Percentiles rank a stretch among this genome's conserved stretches.
Evolutionary conservation across 2,797 vertebrate species (phyloP).

Genomic region (Danio albolineatus): DNA sequence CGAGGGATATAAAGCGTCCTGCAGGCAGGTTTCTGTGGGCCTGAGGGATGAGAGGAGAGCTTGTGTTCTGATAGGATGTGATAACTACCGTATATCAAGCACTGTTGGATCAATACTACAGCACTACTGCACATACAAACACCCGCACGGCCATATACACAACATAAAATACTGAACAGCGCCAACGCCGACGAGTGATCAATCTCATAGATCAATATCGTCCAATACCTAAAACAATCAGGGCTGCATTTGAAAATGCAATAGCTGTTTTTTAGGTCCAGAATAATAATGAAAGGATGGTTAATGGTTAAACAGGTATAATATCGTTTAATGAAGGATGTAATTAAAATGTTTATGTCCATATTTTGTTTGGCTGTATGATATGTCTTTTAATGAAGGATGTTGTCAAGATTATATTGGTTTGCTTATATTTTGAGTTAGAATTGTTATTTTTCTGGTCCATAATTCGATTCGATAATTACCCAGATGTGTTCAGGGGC

Average conservation of each 20-base stretch:
- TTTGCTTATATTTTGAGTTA: too few species aligned
- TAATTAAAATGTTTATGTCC: not conserved
- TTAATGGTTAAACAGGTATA: not conserved
- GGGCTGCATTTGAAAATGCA: not conserved
- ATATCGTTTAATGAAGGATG: not conserved
- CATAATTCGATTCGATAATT: too few species aligned
- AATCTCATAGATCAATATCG: constrained; percentile 28
- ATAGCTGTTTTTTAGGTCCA: not conserved
- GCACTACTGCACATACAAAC: constrained; percentile 47
- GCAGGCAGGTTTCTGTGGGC: constrained; percentile 22
- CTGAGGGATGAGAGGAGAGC: constrained; percentile 51
- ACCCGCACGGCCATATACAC: not conserved
- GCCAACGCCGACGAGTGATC: constrained; percentile 18
- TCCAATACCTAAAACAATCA: constrained; percentile 13
- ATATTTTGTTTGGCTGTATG: too few species aligned
- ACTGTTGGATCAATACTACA: constrained; percentile 54
- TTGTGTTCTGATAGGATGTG: constrained; percentile 58
- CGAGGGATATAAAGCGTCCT: constrained; percentile 40
- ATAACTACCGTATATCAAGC: constrained; percentile 59
- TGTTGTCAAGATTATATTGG: too few species aligned
- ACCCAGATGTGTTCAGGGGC: too few species aligned
- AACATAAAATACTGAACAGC: constrained; percentile 41
- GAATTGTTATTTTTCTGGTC: too few species aligned
- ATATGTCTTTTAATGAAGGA: too few species aligned
- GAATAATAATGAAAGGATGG: not conserved